Conservation (phyloP, 2,113 vertebrate genomes). For the Vidua chalybeata region DNA sequence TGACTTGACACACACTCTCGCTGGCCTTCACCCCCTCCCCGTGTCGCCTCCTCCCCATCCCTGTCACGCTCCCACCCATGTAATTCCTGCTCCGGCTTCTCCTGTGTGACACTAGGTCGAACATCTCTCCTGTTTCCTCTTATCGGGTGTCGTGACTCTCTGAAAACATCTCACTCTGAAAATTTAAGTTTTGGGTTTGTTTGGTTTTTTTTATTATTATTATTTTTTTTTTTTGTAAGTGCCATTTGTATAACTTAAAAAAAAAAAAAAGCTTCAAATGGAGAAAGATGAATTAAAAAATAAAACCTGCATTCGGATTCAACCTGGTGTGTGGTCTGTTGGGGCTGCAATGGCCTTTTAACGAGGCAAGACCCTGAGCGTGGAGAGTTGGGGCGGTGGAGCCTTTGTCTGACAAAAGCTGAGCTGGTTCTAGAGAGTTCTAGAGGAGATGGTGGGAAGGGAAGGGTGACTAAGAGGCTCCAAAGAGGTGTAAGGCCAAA, state of each 20-base stretch:
- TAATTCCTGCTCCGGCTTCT: slow-evolving; percentile 30
- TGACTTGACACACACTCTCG: not conserved
- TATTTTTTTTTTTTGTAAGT: slow-evolving; percentile 85
- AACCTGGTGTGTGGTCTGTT: not conserved
- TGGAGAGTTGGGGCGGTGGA: not conserved
- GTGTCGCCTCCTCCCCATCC: not conserved
- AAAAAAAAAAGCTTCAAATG: slow-evolving; percentile 84
- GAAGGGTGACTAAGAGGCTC: not conserved
- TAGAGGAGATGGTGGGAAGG: not conserved
- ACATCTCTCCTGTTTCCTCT: slow-evolving; percentile 41
- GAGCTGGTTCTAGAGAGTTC: not conserved
- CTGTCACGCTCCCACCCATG: not conserved
- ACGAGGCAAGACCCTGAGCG: rapidly evolving
- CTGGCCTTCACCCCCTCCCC: not conserved
- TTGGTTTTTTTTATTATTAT: slow-evolving; percentile 66
- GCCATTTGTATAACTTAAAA: slow-evolving; percentile 95
- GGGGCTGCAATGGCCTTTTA: not conserved
- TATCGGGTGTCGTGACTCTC: slow-evolving; percentile 61
- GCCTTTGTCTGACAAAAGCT: not conserved
- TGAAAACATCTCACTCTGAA: slow-evolving; percentile 71
- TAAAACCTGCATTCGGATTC: slow-evolving; percentile 79
- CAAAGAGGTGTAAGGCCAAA: not conserved
- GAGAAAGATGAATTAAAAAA: slow-evolving; percentile 80
- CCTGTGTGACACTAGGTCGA: slow-evolving; percentile 38
- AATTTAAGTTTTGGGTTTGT: slow-evolving; percentile 72